Evolutionary conservation across 2,888 invertebrate species (phyloP).

Genomic region (Thera obeliscata): DNA sequence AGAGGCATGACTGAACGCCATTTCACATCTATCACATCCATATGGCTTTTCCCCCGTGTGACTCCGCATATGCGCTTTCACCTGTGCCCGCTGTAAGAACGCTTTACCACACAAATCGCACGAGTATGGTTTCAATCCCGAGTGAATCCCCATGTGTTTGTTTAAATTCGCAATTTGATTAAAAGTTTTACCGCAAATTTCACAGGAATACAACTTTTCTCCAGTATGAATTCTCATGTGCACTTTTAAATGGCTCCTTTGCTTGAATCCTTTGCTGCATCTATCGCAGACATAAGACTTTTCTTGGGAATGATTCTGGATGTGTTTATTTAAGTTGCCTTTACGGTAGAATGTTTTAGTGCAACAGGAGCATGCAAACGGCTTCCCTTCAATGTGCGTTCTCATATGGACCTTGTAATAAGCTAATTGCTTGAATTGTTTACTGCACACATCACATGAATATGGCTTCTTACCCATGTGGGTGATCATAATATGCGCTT

Average conservation of each 20-base stretch:
- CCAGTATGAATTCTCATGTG: conserved; percentile 22
- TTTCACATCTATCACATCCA: conserved; percentile 7
- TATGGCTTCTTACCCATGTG: conserved; percentile 3
- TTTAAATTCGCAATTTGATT: conserved; percentile 24
- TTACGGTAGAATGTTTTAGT: conserved; percentile 11
- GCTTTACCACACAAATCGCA: conserved; percentile 12
- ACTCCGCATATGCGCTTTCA: conserved; percentile 20
- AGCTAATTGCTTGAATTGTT: conserved; percentile 5
- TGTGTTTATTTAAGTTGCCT: conserved; percentile 13
- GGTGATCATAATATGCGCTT: conserved; percentile 13
- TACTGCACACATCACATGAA: conserved; percentile 9
- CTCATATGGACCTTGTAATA: conserved; percentile 8
- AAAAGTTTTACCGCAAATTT: conserved; percentile 18
- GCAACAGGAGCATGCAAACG: conserved; percentile 5
- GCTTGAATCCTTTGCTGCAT: conserved; percentile 21
- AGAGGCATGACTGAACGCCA: conserved; percentile 16
- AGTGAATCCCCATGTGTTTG: conserved; percentile 22
- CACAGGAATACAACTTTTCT: conserved; percentile 17
- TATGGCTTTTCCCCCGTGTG: conserved; percentile 22
- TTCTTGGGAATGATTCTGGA: conserved; percentile 9
- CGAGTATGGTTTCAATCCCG: conserved; percentile 12
- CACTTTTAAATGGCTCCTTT: conserved; percentile 15
- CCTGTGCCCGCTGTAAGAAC: conserved; percentile 18
- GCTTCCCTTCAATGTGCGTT: conserved; percentile 4
- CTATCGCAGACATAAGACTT: conserved; percentile 19